A percentile compares a stretch with the other conserved stretches of the same genome.
Evolutionary conservation across 1,140 invertebrate species (phyloP).

Genomic region (Drosophila pectinifera): DNA sequence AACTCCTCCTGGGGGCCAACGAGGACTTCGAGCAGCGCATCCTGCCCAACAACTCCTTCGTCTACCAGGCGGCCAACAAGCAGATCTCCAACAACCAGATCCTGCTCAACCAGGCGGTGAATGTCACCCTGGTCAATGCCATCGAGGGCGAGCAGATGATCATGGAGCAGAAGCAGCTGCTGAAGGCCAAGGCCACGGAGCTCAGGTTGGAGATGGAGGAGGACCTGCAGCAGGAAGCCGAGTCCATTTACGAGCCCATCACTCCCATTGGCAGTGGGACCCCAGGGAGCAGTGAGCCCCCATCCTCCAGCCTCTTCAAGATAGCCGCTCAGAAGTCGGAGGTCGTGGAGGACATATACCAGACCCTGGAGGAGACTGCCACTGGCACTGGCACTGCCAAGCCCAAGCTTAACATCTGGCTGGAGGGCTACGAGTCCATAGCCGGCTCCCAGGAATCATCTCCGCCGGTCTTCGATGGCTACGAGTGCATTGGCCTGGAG

Average conservation of each 20-base stretch:
- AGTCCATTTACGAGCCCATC: slow-evolving; percentile 78
- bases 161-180: slow-evolving; percentile 73
- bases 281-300: slow-evolving; percentile 72
- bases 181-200: too few species aligned
- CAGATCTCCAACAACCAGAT: slow-evolving; percentile 72
- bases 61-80: slow-evolving; percentile 72
- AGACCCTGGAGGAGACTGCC: slow-evolving; percentile 66
- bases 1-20: slow-evolving; percentile 40
- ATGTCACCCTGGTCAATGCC: slow-evolving; percentile 73
- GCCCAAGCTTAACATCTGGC: slow-evolving; percentile 45
- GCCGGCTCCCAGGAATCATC: slow-evolving; percentile 61
- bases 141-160: slow-evolving; percentile 75
- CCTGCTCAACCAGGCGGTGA: slow-evolving; percentile 73
- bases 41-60: slow-evolving; percentile 74
- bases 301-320: slow-evolving; percentile 61
- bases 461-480: slow-evolving; percentile 53
- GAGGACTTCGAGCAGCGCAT: slow-evolving; percentile 78
- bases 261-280: slow-evolving; percentile 39
- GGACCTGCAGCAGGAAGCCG: slow-evolving; percentile 13
- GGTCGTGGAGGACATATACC: slow-evolving; percentile 71
- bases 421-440: slow-evolving; percentile 80
- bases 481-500: slow-evolving; percentile 66
- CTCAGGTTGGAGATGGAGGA: neutral
- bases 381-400: slow-evolving; percentile 6
- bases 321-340: slow-evolving; percentile 31